These are phyloP conservation scores for Sisyra terminalis DNA, from an alignment of 2,888 invertebrate species.

Conservation along the genomic window DNA sequence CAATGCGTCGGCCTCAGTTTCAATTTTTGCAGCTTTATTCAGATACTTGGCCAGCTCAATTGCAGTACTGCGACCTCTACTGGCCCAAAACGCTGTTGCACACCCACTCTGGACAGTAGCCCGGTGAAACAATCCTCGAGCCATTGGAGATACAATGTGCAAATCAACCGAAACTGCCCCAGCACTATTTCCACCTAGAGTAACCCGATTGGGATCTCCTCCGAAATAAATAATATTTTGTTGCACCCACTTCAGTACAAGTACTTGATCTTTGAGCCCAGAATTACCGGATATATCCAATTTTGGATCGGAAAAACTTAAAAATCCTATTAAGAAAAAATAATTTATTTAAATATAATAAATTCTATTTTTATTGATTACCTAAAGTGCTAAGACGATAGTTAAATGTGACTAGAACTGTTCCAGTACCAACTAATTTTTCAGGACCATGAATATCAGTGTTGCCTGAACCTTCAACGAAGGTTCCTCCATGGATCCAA, in stretches of 20 bases:
- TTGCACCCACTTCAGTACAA: conserved; percentile 5
- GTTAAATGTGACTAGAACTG: conserved; percentile 46
- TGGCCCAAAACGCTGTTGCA: conserved; percentile 4
- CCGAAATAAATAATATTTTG: conserved; percentile 3
- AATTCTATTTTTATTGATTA: not conserved
- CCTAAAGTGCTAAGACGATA: conserved; percentile 32
- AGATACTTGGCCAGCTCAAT: not conserved
- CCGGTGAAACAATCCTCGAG: conserved; percentile 1
- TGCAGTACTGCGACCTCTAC: not conserved
- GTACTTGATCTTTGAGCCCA: conserved; percentile 3
- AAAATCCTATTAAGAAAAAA: not conserved
- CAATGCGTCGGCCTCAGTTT: not conserved
- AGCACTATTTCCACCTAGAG: conserved; percentile 2
- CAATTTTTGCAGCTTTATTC: not conserved
- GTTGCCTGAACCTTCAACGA: conserved; percentile 42
- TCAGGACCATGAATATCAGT: conserved; percentile 45
- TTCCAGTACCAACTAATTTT: conserved; percentile 38
- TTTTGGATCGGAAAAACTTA: not conserved
- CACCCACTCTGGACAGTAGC: not conserved
- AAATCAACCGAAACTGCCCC: conserved; percentile 4
- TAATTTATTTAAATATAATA: not conserved
- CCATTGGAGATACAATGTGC: not conserved
- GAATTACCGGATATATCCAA: conserved; percentile 3
- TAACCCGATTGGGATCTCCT: conserved; percentile 1
- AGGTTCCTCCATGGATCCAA: conserved; percentile 49